Evolutionary conservation across 2,888 invertebrate genomes (phyloP).

Genomic region (Schizaphis graminum): DNA sequence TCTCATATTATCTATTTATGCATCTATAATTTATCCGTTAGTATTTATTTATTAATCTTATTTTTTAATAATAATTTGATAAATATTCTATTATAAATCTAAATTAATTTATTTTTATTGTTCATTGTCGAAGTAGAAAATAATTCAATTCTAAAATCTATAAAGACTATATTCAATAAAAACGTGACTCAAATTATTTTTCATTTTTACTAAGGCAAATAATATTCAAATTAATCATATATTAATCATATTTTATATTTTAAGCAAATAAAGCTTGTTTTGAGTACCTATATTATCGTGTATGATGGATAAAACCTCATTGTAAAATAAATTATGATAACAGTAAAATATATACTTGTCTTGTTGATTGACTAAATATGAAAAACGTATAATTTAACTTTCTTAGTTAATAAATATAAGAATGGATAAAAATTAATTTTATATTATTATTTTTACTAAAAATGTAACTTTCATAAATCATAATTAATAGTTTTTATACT

Average conservation of each 20-base stretch:
- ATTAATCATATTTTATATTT: background rate
- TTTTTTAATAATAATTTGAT: background rate
- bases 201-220: background rate
- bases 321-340: background rate
- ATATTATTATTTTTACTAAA: background rate
- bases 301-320: background rate
- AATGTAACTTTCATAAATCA: background rate
- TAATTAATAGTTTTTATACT: background rate
- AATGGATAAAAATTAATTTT: background rate
- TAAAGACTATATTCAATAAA: background rate
- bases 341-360: background rate
- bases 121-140: background rate
- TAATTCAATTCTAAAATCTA: background rate
- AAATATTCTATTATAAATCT: background rate
- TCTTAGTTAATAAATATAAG: background rate
- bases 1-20: too few relatives aligned
- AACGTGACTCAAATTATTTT: background rate
- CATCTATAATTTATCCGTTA: background rate
- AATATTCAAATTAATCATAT: background rate
- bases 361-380: background rate
- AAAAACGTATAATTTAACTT: background rate
- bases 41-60: background rate
- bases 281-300: background rate
- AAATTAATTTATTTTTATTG: background rate
- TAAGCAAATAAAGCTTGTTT: background rate